A percentile compares a stretch with the other conserved stretches of the same genome.
phyloP scores from a whole-genome alignment of 2,888 invertebrate genomes.

The Diploptera punctata region DNA sequence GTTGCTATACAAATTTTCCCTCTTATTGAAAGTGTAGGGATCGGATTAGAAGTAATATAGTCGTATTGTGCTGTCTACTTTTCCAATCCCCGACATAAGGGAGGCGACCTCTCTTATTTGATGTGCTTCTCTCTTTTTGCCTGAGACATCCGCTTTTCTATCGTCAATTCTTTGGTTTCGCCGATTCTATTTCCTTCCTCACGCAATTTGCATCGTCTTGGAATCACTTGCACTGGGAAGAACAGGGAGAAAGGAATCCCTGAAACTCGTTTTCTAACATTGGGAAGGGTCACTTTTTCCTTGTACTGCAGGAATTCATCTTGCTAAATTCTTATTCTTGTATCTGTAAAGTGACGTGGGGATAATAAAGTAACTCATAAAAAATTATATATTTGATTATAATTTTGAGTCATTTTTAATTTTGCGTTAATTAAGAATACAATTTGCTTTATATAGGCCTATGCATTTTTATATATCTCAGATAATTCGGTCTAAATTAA shows the following conservation, averaged over 20 bases:
- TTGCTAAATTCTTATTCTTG: neutral
- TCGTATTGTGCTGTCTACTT: neutral
- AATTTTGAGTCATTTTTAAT: too few species aligned
- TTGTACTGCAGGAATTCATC: neutral
- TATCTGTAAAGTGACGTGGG: too few species aligned
- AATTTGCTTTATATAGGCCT: too few species aligned
- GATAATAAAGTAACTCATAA: too few species aligned
- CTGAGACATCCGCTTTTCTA: constrained; percentile 13
- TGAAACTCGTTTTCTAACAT: neutral
- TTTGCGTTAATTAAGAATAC: too few species aligned
- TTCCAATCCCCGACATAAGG: neutral
- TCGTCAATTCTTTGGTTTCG: constrained; percentile 28
- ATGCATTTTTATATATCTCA: too few species aligned
- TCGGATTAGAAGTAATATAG: neutral
- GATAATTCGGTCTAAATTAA: too few species aligned
- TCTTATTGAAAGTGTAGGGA: neutral
- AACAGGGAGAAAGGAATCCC: constrained; percentile 4
- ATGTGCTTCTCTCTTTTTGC: neutral
- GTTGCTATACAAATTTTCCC: neutral
- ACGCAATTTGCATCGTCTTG: constrained; percentile 38
- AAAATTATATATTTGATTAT: too few species aligned
- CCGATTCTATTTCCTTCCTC: constrained; percentile 38
- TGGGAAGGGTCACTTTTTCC: neutral
- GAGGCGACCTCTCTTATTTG: neutral
- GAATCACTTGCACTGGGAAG: constrained; percentile 31